Evolutionary conservation across 2,113 vertebrate species (phyloP).

Genomic region (Fregetta grallaria): DNA sequence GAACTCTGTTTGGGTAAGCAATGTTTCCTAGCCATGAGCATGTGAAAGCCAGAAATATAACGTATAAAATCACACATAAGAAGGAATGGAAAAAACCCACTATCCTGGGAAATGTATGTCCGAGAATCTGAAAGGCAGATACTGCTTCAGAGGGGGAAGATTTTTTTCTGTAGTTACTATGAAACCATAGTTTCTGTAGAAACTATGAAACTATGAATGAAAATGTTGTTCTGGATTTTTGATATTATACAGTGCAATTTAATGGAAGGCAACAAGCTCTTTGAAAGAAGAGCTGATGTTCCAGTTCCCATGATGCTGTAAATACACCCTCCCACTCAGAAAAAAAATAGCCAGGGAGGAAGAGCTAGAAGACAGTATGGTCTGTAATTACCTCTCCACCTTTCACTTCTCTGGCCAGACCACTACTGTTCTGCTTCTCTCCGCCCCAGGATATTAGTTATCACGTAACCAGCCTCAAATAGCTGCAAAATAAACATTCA

Average conservation of each 20-base stretch:
- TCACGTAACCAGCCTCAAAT: not conserved
- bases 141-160: not conserved
- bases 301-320: not conserved
- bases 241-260: not conserved
- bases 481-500: not conserved
- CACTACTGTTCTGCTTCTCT: not conserved
- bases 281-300: not conserved
- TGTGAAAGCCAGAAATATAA: not conserved
- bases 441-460: not conserved
- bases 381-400: not conserved
- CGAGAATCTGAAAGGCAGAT: constrained; percentile 6
- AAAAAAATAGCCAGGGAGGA: not conserved
- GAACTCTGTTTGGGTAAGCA: not conserved
- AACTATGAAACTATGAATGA: constrained; percentile 49
- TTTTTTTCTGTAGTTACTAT: not conserved
- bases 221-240: not conserved
- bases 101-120: not conserved
- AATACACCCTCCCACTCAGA: not conserved
- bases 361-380: not conserved
- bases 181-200: not conserved
- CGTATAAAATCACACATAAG: not conserved
- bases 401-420: not conserved
- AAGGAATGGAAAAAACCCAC: not conserved
- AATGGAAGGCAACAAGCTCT: not conserved
- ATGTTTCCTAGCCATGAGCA: not conserved